Percentiles rank a stretch among this genome's conserved stretches.
phyloP scores from a whole-genome alignment of 1,140 invertebrate genomes.

The Drosophila sp. region DNA sequence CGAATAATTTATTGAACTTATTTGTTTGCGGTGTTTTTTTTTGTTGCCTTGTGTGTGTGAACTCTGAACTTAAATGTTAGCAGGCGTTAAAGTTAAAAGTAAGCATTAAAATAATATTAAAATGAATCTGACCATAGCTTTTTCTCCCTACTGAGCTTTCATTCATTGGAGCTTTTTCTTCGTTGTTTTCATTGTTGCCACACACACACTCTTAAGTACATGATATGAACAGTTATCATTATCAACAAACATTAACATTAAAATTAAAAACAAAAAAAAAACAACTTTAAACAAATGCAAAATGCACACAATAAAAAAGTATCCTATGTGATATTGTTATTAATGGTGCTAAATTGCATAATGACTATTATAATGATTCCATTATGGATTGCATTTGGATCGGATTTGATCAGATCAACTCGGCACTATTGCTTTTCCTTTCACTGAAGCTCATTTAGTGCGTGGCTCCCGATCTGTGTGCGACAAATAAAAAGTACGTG shows the following conservation, averaged over 20 bases:
- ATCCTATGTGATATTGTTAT: background rate
- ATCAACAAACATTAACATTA: conserved; percentile 17
- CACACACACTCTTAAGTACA: background rate
- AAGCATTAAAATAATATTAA: conserved; percentile 78
- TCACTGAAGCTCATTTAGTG: conserved; percentile 49
- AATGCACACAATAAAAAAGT: background rate
- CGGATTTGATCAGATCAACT: conserved; percentile 30
- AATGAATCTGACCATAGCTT: conserved; percentile 48
- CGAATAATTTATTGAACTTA: conserved; percentile 78
- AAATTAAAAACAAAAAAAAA: conserved; percentile 23
- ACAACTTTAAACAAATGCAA: conserved; percentile 11
- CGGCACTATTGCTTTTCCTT: background rate
- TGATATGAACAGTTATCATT: conserved; percentile 20
- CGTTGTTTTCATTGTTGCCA: conserved; percentile 7
- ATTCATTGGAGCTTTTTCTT: conserved; percentile 22
- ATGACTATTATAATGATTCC: conserved; percentile 32
- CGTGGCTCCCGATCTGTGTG: conserved; percentile 88
- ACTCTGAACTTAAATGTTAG: conserved; percentile 61
- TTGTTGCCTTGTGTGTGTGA: conserved; percentile 27
- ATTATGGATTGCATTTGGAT: conserved; percentile 9
- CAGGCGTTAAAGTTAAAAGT: conserved; percentile 71
- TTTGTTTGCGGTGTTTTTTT: conserved; percentile 42
- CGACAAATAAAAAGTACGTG: conserved; percentile 90
- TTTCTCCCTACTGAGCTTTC: too few relatives aligned
- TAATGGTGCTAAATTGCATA: conserved; percentile 10